A percentile compares a stretch with the other conserved stretches of the same genome.
These are phyloP conservation scores for Leptobrachium ailaonicum DNA, from an alignment of 2,113 vertebrate species.

Conservation along the genomic window DNA sequence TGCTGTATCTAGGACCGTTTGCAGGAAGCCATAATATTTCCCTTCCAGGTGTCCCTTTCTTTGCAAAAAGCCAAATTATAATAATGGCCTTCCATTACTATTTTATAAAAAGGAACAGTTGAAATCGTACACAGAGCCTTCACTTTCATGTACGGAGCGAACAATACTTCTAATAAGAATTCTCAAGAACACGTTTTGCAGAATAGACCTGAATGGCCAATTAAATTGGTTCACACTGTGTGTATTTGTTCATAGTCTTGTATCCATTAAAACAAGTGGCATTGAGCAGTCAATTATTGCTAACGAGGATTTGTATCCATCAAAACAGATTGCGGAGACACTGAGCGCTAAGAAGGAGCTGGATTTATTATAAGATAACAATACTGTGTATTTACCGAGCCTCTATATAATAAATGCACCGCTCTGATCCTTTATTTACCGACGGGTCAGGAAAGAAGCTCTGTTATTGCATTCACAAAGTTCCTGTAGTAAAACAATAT, in stretches of 20 bases:
- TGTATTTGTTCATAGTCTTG: background rate
- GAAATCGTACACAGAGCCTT: no score
- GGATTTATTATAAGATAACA: background rate
- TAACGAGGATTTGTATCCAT: background rate
- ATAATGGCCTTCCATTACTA: no score
- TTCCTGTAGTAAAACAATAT: no score
- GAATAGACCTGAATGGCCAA: slow-evolving; percentile 7
- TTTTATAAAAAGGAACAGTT: no score
- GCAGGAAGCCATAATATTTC: no score
- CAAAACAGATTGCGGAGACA: background rate
- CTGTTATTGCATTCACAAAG: no score
- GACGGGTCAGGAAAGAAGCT: no score
- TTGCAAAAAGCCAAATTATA: no score
- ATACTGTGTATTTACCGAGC: background rate
- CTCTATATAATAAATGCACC: background rate
- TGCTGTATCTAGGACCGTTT: no score
- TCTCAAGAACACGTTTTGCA: background rate
- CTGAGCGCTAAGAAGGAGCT: background rate
- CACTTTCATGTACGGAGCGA: no score
- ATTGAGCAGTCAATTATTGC: slow-evolving; percentile 5
- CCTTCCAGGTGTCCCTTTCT: no score
- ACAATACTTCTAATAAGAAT: background rate
- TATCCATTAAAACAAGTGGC: background rate
- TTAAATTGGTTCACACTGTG: background rate
- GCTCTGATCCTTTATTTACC: no score